Percentiles rank a stretch among this genome's conserved stretches.
phyloP scores from a whole-genome alignment of 2,113 vertebrate genomes.

The Stictonetta naevosa region DNA sequence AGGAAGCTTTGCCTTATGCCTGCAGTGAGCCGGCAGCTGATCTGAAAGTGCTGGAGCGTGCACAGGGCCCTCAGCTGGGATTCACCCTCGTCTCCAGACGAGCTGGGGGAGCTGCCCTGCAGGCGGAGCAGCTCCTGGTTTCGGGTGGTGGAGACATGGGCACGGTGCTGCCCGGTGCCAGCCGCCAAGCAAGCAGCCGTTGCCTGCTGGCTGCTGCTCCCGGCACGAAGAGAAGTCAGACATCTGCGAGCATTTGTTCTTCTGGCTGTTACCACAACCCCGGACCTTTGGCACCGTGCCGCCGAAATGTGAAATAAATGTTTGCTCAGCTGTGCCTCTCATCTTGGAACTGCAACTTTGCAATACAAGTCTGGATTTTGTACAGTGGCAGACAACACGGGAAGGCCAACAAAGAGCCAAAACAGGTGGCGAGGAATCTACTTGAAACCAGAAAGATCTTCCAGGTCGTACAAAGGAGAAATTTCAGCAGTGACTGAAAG shows the following conservation, averaged over 20 bases:
- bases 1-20: not conserved
- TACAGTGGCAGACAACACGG: not conserved
- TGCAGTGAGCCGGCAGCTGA: not conserved
- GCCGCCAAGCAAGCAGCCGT: accelerated
- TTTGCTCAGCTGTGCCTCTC: not conserved
- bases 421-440: not conserved
- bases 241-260: not conserved
- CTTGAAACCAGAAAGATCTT: not conserved
- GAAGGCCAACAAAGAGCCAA: not conserved
- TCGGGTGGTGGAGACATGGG: not conserved
- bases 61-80: not conserved
- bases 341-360: not conserved
- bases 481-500: not conserved
- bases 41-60: not conserved
- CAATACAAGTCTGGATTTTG: not conserved
- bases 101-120: not conserved
- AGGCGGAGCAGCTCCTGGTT: not conserved
- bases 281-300: accelerated
- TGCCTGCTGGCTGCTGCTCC: not conserved
- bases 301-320: not conserved
- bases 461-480: not conserved
- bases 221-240: accelerated
- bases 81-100: not conserved
- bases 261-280: not conserved
- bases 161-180: accelerated